phyloP scores from a whole-genome alignment of 2,113 vertebrate genomes.

The Hyla sarda region DNA sequence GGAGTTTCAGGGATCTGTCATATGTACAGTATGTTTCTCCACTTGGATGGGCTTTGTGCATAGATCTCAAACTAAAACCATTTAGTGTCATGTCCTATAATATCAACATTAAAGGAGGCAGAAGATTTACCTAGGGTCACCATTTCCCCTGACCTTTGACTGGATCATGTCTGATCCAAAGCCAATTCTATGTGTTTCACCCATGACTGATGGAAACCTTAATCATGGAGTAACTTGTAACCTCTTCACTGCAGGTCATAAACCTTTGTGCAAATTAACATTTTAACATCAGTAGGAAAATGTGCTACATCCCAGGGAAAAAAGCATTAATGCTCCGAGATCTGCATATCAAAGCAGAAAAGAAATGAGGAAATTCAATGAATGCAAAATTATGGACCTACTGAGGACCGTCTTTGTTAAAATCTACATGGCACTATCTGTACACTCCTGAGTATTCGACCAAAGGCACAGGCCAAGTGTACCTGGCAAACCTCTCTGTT shows the following conservation, averaged over 20 bases:
- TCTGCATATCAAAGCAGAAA: conserved; percentile 75
- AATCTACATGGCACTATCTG: conserved; percentile 65
- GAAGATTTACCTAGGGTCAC: conserved; percentile 20
- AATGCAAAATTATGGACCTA: conserved; percentile 73
- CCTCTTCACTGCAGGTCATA: conserved; percentile 68
- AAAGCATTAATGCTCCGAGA: conserved; percentile 68
- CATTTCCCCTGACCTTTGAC: conserved; percentile 46
- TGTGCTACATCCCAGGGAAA: conserved; percentile 68
- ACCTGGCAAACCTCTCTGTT: conserved; percentile 70
- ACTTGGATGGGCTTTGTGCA: neutral
- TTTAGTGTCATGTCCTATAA: neutral
- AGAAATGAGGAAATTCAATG: conserved; percentile 68
- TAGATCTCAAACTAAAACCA: conserved; percentile 6
- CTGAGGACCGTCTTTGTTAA: conserved; percentile 68
- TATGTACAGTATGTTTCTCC: neutral
- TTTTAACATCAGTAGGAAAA: conserved; percentile 73
- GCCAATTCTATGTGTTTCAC: conserved; percentile 66
- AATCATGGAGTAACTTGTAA: conserved; percentile 70
- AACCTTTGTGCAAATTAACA: conserved; percentile 73
- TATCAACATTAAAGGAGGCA: conserved; percentile 16
- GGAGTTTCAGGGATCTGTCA: neutral
- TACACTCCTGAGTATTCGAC: conserved; percentile 73
- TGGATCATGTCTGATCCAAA: conserved; percentile 58
- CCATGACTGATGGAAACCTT: conserved; percentile 72
- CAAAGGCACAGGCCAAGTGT: conserved; percentile 67